Conservation (phyloP, 2,113 vertebrate genomes). For the Cebidichthys violaceus region DNA sequence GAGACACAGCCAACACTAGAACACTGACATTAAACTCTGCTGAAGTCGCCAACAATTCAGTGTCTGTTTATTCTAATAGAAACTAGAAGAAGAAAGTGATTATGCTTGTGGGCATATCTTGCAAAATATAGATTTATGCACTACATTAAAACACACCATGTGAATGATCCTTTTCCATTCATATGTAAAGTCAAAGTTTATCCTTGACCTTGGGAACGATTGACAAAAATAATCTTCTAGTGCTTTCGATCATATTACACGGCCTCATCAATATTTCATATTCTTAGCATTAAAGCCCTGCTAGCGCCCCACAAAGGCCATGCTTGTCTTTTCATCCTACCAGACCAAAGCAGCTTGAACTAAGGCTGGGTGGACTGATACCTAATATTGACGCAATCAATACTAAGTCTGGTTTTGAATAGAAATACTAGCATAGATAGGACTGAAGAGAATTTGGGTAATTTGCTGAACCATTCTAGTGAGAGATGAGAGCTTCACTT, state of each 20-base stretch:
- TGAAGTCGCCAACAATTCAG: not conserved
- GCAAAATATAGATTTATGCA: not conserved
- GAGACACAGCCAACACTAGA: not conserved
- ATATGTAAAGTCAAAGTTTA: not conserved
- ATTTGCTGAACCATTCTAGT: not conserved
- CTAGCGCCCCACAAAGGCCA: not conserved
- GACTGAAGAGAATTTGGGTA: not conserved
- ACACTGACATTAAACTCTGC: not conserved
- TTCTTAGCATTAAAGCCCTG: not conserved
- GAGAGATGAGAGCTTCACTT: not conserved
- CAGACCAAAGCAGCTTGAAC: not conserved
- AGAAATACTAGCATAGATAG: not conserved
- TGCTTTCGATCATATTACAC: not conserved
- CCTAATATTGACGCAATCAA: not conserved
- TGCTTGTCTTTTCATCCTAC: not conserved
- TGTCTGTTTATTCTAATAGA: slow-evolving; percentile 1
- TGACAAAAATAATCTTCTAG: not conserved
- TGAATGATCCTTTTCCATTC: not conserved
- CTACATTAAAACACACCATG: not conserved
- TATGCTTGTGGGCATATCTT: not conserved
- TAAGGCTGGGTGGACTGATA: not conserved
- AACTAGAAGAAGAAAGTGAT: not conserved
- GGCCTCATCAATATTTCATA: not conserved
- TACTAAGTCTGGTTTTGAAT: not conserved
- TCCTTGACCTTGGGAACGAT: not conserved